Evolutionary conservation across 2,888 invertebrate genomes (phyloP), one percentile per base, ranked within the genome.

Genomic region (Meganola albula): DNA sequence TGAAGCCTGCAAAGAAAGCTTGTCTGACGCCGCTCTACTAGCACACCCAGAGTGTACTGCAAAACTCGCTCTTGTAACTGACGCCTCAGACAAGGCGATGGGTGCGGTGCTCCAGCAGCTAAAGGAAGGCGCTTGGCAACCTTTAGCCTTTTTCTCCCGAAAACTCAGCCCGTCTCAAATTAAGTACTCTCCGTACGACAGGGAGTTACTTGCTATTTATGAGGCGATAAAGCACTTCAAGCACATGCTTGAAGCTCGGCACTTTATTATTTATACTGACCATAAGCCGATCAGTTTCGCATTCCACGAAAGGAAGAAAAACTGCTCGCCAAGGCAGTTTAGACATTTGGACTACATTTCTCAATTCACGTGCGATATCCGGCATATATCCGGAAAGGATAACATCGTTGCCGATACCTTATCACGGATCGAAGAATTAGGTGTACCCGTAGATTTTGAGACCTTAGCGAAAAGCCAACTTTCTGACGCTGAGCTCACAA

Each of bases 1-100:
- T n/a, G 8, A 27, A 11, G 11, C 12, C 11, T 27, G 27, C 27
- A 18, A 21, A 5, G 11, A 27, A 27, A 27, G 27, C 27, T 20
- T 27, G 6, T 27, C 12, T 3, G 4, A 27, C 1, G 5, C 21
- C 2, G 9, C 4, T 2, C 2, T 6, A 21, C 9, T 27, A 9
- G 21, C 27, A 3, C 27, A 27, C 4, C 27, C 27, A 4, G 10
- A 20, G 4, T 5, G 10, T 7, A 21, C 20, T 4, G 18, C 21
- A 4, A 11, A 11, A 12, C 12, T 20, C 4, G n/a, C 12, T 9
- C 20, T 27, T 1, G 21, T 27, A 21, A 27, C 27, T 1, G 27
- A 27, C 20, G 27, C 27, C 2, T 27, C 27, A 9, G 8, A 12
- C 6, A 8, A 3, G 1, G 12, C 12, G 5, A 8, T 20, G 3